Evolutionary conservation across 2,888 invertebrate species (phyloP).

Genomic region (Exephanes ischioxanthus): DNA sequence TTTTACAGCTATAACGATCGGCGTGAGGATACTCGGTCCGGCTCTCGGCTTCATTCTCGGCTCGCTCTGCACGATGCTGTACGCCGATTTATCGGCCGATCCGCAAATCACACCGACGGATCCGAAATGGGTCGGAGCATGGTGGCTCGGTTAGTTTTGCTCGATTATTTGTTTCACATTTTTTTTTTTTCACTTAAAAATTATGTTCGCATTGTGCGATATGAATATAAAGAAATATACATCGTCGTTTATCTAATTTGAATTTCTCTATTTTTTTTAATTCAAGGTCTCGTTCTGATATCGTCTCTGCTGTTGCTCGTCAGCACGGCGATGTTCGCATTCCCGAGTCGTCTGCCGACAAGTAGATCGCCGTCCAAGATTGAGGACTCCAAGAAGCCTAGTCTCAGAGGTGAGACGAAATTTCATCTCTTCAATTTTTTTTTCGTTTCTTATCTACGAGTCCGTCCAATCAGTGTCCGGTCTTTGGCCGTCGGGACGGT

Average conservation of each 20-base stretch:
- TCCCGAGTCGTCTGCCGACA: slow-evolving; percentile 92
- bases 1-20: slow-evolving; percentile 93
- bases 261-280: neutral
- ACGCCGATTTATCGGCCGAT: slow-evolving; percentile 91
- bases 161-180: neutral
- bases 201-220: neutral
- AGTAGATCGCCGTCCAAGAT: slow-evolving; percentile 81
- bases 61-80: slow-evolving; percentile 94
- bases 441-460: neutral
- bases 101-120: slow-evolving; percentile 92
- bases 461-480: slow-evolving; percentile 6
- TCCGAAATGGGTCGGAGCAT: slow-evolving; percentile 97
- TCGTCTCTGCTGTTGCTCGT: slow-evolving; percentile 93
- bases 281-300: slow-evolving; percentile 93
- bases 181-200: neutral
- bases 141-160: slow-evolving; percentile 94
- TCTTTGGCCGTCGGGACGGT: neutral
- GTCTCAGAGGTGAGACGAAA: slow-evolving; percentile 87
- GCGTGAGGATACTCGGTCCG: slow-evolving; percentile 95
- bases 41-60: slow-evolving; percentile 96
- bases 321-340: slow-evolving; percentile 95
- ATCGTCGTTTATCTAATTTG: neutral
- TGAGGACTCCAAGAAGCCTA: slow-evolving; percentile 86
- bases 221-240: neutral
- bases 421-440: neutral